Conservation (phyloP, 2,113 vertebrate genomes). For the Microcebus murinus region DNA sequence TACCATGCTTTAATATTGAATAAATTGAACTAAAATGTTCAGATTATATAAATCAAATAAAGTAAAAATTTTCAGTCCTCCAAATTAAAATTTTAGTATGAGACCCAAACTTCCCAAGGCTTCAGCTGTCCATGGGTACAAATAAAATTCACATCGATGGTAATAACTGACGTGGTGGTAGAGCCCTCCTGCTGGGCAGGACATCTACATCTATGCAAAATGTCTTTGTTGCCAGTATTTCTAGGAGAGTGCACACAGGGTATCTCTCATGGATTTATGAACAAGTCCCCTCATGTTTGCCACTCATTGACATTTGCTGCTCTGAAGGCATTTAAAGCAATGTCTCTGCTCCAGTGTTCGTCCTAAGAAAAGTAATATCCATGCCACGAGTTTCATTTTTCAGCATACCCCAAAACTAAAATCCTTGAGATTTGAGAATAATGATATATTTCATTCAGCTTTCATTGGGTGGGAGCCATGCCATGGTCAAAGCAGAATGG, state of each 20-base stretch:
- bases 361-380: neutral
- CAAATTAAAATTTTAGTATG: neutral
- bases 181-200: neutral
- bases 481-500: neutral
- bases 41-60: neutral
- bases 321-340: neutral
- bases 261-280: neutral
- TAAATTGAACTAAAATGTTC: neutral
- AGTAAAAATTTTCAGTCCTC: neutral
- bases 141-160: neutral
- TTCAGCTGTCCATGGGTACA: neutral
- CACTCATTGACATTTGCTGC: neutral
- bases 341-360: neutral
- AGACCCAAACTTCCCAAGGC: neutral
- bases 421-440: neutral
- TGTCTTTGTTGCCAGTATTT: neutral
- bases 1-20: neutral
- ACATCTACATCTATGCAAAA: neutral
- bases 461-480: neutral
- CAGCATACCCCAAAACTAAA: neutral
- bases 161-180: neutral
- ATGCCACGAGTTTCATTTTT: neutral
- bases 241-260: neutral
- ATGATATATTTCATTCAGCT: rapidly evolving
- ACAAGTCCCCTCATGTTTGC: neutral